Conservation (phyloP, 2,888 invertebrate species). For the Leptopilina drosophilae region DNA sequence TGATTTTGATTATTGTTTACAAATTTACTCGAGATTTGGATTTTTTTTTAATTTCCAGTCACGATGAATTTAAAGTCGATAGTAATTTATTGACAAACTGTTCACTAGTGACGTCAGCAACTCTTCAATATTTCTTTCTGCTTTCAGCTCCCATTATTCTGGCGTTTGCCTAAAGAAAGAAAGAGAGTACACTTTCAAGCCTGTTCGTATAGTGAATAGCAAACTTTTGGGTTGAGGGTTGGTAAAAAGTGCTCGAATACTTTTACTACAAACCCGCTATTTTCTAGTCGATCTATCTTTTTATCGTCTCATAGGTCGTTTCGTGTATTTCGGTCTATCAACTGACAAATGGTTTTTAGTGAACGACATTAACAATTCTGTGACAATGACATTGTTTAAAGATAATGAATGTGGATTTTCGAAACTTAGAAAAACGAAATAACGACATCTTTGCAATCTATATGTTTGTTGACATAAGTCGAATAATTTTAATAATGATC, state of each 20-base stretch:
- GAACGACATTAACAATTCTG: background rate
- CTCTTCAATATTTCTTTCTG: background rate
- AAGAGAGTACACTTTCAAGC: conserved; percentile 2
- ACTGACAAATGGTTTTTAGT: background rate
- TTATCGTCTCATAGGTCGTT: background rate
- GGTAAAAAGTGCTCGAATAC: conserved; percentile 29
- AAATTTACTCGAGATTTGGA: no score
- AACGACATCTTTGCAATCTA: no score
- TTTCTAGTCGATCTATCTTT: conserved; percentile 16
- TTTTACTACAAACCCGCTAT: conserved; percentile 9
- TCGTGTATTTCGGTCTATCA: background rate
- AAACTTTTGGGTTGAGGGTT: conserved; percentile 14
- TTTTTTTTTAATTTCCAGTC: no score
- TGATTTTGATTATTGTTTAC: no score
- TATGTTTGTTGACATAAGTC: no score
- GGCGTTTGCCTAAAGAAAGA: background rate
- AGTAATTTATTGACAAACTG: conserved; percentile 19
- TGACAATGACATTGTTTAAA: background rate
- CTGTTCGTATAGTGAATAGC: background rate
- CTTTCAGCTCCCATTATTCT: conserved; percentile 11
- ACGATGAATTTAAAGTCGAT: background rate
- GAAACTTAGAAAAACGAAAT: no score
- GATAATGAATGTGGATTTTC: no score
- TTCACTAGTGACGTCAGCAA: conserved; percentile 13
- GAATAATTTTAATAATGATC: no score